phyloP scores from a whole-genome alignment of 2,888 invertebrate genomes.

The Acronicta alni region DNA sequence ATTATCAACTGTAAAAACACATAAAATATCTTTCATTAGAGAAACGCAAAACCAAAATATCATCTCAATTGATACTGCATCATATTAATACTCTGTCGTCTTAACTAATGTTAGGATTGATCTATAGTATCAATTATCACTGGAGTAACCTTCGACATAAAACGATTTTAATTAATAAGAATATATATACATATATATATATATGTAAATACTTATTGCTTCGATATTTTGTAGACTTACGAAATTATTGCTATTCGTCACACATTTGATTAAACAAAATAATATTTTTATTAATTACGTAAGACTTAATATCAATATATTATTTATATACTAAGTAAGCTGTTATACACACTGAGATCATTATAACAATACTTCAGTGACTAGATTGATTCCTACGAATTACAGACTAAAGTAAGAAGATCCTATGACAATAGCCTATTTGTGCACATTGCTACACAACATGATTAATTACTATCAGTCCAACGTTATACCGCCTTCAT shows the following conservation, averaged over 20 bases:
- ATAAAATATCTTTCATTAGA: slow-evolving; percentile 21
- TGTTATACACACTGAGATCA: slow-evolving; percentile 50
- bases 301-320: slow-evolving; percentile 24
- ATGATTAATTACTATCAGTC: slow-evolving; percentile 54
- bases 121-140: slow-evolving; percentile 5
- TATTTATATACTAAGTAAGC: too few relatives aligned
- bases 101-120: background rate
- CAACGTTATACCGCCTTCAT: slow-evolving; percentile 39
- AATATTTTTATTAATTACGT: slow-evolving; percentile 3
- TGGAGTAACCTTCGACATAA: slow-evolving; percentile 18
- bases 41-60: slow-evolving; percentile 17
- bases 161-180: slow-evolving; percentile 14
- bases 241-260: slow-evolving; percentile 47
- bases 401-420: slow-evolving; percentile 28
- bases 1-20: slow-evolving; percentile 37
- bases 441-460: slow-evolving; percentile 41
- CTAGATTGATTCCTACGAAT: slow-evolving; percentile 54
- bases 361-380: slow-evolving; percentile 46
- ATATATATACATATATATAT: too few relatives aligned
- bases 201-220: slow-evolving; percentile 22
- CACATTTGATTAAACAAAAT: slow-evolving; percentile 9
- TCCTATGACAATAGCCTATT: slow-evolving; percentile 26
- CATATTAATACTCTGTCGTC: slow-evolving; percentile 6
- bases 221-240: slow-evolving; percentile 23
- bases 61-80: slow-evolving; percentile 5